phyloP scores from a whole-genome alignment of 2,888 invertebrate species.

The Tipula confusa region DNA sequence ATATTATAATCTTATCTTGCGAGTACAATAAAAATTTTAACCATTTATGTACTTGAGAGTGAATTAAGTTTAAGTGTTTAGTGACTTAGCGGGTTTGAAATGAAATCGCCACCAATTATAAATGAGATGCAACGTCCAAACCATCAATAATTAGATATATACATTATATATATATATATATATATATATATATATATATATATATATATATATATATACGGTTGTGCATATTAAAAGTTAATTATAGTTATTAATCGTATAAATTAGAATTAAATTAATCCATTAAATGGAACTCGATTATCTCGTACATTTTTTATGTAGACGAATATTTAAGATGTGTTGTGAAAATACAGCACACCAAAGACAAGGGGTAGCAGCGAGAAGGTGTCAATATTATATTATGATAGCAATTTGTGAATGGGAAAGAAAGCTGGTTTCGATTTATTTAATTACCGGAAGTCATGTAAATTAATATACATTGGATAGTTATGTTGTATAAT shows the following conservation, averaged over 20 bases:
- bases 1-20: not conserved
- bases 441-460: not conserved
- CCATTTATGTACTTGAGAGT: not conserved
- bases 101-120: not conserved
- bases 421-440: not conserved
- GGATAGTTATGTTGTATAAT: too few species aligned
- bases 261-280: not conserved
- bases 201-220: not conserved
- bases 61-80: not conserved
- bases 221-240: not conserved
- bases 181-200: not conserved
- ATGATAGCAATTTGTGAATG: not conserved
- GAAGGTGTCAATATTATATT: not conserved
- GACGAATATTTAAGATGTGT: not conserved
- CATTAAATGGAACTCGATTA: not conserved
- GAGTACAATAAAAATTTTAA: not conserved
- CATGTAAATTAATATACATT: not conserved
- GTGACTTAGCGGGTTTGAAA: not conserved
- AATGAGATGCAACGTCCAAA: not conserved
- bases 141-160: not conserved
- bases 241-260: not conserved
- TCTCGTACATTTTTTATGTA: not conserved
- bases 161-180: not conserved
- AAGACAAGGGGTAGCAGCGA: not conserved
- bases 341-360: not conserved